These are phyloP conservation scores for Drosophila rhopaloa DNA, from an alignment of 1,140 invertebrate genomes.

Conservation along the genomic window DNA sequence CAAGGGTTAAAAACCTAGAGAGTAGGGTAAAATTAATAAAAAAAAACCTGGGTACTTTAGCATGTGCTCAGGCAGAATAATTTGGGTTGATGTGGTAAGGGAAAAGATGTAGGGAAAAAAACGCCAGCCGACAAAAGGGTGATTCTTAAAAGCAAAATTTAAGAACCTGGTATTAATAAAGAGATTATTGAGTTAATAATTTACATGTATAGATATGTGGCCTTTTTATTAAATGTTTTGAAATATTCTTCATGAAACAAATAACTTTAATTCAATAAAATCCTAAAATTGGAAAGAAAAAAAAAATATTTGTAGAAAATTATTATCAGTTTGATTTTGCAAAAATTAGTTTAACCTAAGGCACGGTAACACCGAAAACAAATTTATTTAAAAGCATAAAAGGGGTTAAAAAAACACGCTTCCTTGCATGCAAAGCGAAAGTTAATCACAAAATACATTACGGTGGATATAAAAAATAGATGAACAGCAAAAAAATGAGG, in stretches of 20 bases:
- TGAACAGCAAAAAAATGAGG: conserved; percentile 69
- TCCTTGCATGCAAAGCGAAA: conserved; percentile 77
- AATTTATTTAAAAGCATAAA: conserved; percentile 12
- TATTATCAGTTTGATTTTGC: background rate
- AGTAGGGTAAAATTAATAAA: conserved; percentile 9
- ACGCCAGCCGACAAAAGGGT: conserved; percentile 42
- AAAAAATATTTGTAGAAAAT: too few species aligned
- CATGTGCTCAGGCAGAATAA: conserved; percentile 82
- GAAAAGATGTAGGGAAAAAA: conserved; percentile 26
- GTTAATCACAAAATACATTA: conserved; percentile 84
- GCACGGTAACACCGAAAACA: background rate
- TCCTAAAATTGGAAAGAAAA: too few species aligned
- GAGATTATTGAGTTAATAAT: background rate
- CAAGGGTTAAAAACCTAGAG: conserved; percentile 75
- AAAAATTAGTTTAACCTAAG: background rate
- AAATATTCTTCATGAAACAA: too few species aligned
- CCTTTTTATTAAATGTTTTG: too few species aligned
- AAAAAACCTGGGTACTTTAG: conserved; percentile 82
- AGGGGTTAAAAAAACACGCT: conserved; percentile 43
- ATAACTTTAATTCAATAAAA: too few species aligned
- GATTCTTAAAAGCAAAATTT: conserved; percentile 1
- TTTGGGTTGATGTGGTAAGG: conserved; percentile 63
- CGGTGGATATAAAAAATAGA: conserved; percentile 67
- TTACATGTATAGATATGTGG: too few species aligned
- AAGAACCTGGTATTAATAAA: background rate